Conservation (phyloP, 2,113 vertebrate species). For the Elephantulus edwardii region DNA sequence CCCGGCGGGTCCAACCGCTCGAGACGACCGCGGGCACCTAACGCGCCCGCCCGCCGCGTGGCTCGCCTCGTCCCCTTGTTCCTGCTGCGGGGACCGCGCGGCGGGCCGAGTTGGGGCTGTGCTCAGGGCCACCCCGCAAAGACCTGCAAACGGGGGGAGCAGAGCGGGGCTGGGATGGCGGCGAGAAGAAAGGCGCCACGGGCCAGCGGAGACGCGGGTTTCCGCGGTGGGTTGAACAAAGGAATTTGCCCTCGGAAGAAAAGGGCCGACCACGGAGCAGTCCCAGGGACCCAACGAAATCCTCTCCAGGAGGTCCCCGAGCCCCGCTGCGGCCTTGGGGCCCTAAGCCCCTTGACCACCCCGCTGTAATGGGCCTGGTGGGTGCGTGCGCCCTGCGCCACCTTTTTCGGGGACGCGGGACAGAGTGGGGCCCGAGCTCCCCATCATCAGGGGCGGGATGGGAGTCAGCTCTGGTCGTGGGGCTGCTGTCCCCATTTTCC, state of each 20-base stretch:
- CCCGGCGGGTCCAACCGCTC: constrained; percentile 74
- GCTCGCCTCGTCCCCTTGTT: too few species aligned
- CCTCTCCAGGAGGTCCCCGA: neutral
- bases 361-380: neutral
- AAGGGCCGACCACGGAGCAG: constrained; percentile 73
- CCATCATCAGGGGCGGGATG: too few species aligned
- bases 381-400: neutral
- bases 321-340: neutral
- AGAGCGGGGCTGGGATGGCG: constrained; percentile 49
- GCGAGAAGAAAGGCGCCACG: constrained; percentile 88
- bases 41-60: too few species aligned
- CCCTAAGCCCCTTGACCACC: neutral
- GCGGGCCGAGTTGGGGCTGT: too few species aligned
- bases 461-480: neutral
- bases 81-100: too few species aligned
- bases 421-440: neutral
- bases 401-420: constrained; percentile 2
- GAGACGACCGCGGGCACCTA: constrained; percentile 66
- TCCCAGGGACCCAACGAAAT: constrained; percentile 45
- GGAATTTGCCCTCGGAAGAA: constrained; percentile 85
- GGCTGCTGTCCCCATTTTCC: constrained; percentile 64
- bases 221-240: constrained; percentile 88
- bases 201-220: constrained; percentile 83
- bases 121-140: too few species aligned
- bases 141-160: constrained; percentile 64